Evolutionary conservation across 2,797 vertebrate species (phyloP).

Genomic region (Poecilia gillii): DNA sequence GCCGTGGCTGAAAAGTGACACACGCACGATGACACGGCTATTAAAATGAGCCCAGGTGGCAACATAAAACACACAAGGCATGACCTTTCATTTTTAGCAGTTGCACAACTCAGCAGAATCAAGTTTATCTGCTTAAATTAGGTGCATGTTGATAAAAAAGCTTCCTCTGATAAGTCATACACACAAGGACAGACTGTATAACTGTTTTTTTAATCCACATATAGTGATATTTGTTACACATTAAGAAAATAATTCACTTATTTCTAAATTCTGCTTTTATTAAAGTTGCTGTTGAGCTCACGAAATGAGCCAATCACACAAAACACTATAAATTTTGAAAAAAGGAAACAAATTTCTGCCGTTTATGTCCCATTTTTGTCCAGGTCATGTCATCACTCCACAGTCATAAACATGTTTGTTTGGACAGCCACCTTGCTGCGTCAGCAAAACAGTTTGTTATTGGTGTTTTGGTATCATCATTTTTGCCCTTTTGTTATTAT

Average conservation of each 20-base stretch:
- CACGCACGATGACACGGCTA: not conserved
- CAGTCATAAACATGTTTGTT: not conserved
- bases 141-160: not conserved
- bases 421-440: not conserved
- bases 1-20: not conserved
- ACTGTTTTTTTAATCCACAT: slow-evolving; percentile 9
- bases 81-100: not conserved
- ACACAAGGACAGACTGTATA: not conserved
- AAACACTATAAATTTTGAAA: not conserved
- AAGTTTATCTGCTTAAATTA: not conserved
- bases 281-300: not conserved
- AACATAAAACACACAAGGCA: not conserved
- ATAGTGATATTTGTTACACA: not conserved
- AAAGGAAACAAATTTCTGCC: not conserved
- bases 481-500: not conserved
- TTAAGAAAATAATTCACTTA: slow-evolving; percentile 13
- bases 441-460: not conserved
- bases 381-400: not conserved
- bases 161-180: not conserved
- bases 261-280: not conserved
- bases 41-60: not conserved
- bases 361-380: slow-evolving; percentile 10
- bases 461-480: not conserved
- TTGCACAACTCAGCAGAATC: not conserved
- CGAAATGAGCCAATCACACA: not conserved